These are phyloP conservation scores for Meleagris gallopavo DNA, from an alignment of 2,113 vertebrate species.

Conservation along the genomic window DNA sequence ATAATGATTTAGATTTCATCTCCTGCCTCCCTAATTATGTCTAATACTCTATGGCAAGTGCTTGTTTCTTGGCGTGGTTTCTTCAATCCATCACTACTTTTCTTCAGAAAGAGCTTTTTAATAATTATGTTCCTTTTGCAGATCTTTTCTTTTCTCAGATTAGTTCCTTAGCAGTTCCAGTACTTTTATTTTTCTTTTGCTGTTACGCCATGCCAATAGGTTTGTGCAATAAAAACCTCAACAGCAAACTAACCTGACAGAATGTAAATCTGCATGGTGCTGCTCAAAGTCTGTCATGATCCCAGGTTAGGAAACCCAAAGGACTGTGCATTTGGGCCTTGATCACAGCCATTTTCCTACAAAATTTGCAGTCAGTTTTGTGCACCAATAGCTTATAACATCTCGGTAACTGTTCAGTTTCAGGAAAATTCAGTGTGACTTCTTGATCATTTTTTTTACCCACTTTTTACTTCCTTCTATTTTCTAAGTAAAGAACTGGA, in stretches of 20 bases:
- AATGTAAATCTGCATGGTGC: constrained; percentile 25
- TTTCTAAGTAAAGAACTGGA: neutral
- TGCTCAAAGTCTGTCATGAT: neutral
- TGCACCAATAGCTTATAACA: neutral
- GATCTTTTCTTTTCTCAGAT: neutral
- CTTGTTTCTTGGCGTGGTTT: neutral
- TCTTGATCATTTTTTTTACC: neutral
- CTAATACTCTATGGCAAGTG: neutral
- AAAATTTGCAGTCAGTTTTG: neutral
- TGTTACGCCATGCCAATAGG: neutral
- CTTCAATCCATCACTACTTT: neutral
- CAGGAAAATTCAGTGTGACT: neutral
- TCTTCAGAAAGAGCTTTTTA: neutral
- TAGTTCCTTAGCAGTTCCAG: constrained; percentile 1
- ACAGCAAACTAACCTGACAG: neutral
- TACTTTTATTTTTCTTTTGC: neutral
- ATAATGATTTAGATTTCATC: neutral
- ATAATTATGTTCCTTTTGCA: neutral
- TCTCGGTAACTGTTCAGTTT: neutral
- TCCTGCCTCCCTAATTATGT: neutral
- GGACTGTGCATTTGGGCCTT: neutral
- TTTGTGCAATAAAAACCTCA: constrained; percentile 1
- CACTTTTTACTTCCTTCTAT: neutral
- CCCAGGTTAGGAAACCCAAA: neutral
- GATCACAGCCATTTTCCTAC: neutral